Evolutionary conservation across 2,888 invertebrate genomes (phyloP).

Genomic region (Malachius bipustulatus): DNA sequence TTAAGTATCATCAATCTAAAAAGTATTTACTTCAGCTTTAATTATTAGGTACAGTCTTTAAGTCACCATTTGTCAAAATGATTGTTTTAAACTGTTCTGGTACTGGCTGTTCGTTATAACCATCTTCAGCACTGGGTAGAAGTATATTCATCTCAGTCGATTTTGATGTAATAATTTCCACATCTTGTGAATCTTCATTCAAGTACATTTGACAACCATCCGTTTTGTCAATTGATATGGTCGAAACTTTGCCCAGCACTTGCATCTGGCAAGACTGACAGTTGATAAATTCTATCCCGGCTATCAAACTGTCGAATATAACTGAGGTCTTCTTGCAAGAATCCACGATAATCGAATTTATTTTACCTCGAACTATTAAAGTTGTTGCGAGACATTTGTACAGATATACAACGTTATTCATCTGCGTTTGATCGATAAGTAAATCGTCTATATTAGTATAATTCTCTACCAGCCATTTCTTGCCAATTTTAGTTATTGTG

Average conservation of each 20-base stretch:
- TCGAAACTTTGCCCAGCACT: not conserved
- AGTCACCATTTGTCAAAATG: not conserved
- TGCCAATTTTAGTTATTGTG: no score
- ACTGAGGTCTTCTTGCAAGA: no score
- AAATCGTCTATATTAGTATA: no score
- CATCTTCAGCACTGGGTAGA: not conserved
- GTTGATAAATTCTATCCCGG: slow-evolving; percentile 1
- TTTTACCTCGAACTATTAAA: no score
- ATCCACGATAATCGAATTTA: no score
- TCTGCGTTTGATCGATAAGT: no score
- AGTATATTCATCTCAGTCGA: slow-evolving; percentile 1
- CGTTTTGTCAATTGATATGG: not conserved
- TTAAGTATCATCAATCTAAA: no score
- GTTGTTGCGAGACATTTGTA: no score
- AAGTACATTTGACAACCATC: slow-evolving; percentile 1
- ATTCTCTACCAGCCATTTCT: no score
- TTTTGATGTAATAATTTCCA: not conserved
- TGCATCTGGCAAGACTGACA: not conserved
- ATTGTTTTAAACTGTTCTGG: slow-evolving; percentile 2
- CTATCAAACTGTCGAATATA: no score
- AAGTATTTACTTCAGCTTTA: no score
- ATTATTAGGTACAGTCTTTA: not conserved
- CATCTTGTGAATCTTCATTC: not conserved
- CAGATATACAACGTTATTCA: no score
- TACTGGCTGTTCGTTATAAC: not conserved